phyloP scores from a whole-genome alignment of 2,113 vertebrate species.

The Pelusios castaneus region DNA sequence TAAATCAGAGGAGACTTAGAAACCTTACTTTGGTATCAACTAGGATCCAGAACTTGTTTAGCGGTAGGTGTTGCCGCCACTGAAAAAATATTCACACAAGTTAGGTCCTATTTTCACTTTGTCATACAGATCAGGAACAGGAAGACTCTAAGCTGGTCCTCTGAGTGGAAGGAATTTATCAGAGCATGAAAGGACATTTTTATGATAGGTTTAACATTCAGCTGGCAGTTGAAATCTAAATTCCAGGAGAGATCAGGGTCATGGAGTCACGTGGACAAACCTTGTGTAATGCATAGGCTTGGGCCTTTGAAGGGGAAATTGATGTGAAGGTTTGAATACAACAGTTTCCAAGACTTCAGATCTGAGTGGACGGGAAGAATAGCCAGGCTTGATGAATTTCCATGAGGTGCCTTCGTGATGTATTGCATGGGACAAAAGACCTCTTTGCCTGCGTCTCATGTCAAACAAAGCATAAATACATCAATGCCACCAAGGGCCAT shows the following conservation, averaged over 20 bases:
- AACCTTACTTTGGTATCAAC: background rate
- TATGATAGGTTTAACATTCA: slow-evolving; percentile 27
- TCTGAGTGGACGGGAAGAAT: background rate
- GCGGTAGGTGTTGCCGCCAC: background rate
- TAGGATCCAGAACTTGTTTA: background rate
- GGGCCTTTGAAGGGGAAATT: background rate
- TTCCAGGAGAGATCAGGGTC: background rate
- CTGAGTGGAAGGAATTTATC: background rate
- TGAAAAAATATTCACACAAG: background rate
- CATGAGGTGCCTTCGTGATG: background rate
- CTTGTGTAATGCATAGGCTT: background rate
- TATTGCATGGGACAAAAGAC: background rate
- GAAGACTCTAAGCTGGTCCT: slow-evolving; percentile 1
- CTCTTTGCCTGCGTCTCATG: background rate
- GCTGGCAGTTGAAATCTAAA: slow-evolving; percentile 52
- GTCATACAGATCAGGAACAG: background rate
- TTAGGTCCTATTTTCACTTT: background rate
- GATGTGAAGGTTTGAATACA: background rate
- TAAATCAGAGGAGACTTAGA: background rate
- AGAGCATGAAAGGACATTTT: slow-evolving; percentile 43
- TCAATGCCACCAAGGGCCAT: slow-evolving; percentile 19
- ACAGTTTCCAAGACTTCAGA: background rate
- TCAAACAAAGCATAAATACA: background rate
- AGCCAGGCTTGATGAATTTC: background rate
- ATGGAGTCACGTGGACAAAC: background rate